Evolutionary conservation across 1,140 invertebrate species (phyloP).

Genomic region (Asbolus verrucosus): DNA sequence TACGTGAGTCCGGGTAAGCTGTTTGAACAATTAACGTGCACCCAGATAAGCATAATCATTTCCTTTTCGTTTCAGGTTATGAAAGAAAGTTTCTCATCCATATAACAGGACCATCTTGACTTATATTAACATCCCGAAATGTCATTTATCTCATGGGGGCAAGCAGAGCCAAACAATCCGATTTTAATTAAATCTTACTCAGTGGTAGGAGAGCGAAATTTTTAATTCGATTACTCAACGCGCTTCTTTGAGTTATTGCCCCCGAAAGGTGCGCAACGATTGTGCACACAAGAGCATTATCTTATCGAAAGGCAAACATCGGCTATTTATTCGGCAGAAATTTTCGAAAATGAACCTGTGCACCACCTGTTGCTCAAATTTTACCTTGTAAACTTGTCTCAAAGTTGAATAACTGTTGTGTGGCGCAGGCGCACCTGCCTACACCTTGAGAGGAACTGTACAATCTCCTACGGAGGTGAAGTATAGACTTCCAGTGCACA

Average conservation of each 20-base stretch:
- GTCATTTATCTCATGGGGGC: too few relatives aligned
- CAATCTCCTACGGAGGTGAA: conserved; percentile 53
- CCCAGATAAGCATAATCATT: conserved; percentile 24
- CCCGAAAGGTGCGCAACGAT: neutral
- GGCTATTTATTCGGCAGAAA: neutral
- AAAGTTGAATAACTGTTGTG: conserved; percentile 58
- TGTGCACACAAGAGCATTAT: neutral
- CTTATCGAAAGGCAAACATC: conserved; percentile 23
- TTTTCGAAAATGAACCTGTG: conserved; percentile 10
- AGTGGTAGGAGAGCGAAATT: too few relatives aligned
- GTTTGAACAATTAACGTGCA: conserved; percentile 31
- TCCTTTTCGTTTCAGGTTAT: conserved; percentile 3
- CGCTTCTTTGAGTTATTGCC: too few relatives aligned
- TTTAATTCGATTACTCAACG: too few relatives aligned
- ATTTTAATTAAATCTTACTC: too few relatives aligned
- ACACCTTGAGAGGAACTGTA: conserved; percentile 58
- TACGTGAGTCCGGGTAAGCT: conserved; percentile 9
- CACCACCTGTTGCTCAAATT: conserved; percentile 53
- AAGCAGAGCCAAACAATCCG: too few relatives aligned
- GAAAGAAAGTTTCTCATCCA: conserved; percentile 19
- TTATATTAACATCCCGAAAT: neutral
- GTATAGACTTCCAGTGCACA: conserved; percentile 41
- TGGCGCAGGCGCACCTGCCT: conserved; percentile 47
- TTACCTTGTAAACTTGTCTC: conserved; percentile 58
- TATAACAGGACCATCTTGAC: conserved; percentile 15